Evolutionary conservation across 1,140 invertebrate species (phyloP), one percentile per base, ranked within the genome.

Genomic region (Aphidius ervi): DNA sequence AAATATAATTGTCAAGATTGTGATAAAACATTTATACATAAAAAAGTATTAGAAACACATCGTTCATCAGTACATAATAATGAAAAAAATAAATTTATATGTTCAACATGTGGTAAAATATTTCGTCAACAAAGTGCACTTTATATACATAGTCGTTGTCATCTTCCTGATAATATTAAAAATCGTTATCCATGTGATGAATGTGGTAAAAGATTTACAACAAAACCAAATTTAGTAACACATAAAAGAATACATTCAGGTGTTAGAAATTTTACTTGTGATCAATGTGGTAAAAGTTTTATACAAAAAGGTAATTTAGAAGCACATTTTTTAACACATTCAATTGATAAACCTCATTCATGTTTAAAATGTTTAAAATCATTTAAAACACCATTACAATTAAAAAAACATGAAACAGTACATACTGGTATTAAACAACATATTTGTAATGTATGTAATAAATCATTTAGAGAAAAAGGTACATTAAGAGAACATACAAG

Each of bases 381-480:
- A 74, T 84, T 86, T 65, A 86, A 85, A 75, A 85, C 81, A 1
- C 71, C 76, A 5, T 62, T 82, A 37, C 81, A 82, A 61, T 67
- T 83, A 42, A 79, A 78, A 43, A 82, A 84, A 61, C 86, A 87
- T 63, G 80, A 84, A 20, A 83, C 82, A 16, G 83, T 87, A 54
- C 87, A 88, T 74, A 85, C 85, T 3, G 85, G 88, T 2, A 83
- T 86, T 7, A 90, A 90, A 71, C 87, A 88, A 0, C 89, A 89
- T 74, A 83, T 88, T 43, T 93, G 90, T 72, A 83, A 87, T 42
- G 84, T 86, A 47, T 92, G 90, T 68, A 87, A 87, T 2, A 79
- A 87, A 63, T 84, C 85, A 61, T 93, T 92, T 68, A 75, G 87
- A 61, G 82, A 88, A 69, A 77, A 83, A 55, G 82, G 83, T 5